These are phyloP conservation scores for Ferrisia virgata DNA, from an alignment of 2,888 invertebrate genomes.

Conservation along the genomic window DNA sequence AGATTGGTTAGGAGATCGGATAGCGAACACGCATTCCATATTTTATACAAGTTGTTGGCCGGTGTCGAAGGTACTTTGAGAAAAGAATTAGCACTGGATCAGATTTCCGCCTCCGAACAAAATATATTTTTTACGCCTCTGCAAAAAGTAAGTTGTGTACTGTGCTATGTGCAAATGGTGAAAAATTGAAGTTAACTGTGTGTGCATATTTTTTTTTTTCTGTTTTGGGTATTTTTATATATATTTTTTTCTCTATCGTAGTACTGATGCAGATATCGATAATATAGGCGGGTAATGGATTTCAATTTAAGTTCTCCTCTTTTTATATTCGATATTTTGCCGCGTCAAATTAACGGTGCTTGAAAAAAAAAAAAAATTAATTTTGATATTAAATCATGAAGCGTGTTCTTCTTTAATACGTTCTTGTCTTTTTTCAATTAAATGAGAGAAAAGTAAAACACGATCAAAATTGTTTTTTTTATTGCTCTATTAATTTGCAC, in stretches of 20 bases:
- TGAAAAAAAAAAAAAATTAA: neutral
- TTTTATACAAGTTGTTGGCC: slow-evolving; percentile 69
- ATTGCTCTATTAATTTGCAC: slow-evolving; percentile 4
- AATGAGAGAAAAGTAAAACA: neutral
- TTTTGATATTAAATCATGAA: neutral
- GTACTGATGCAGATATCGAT: no score
- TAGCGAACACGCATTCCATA: slow-evolving; percentile 59
- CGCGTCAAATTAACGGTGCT: neutral
- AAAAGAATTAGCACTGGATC: slow-evolving; percentile 79
- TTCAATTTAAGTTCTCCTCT: neutral
- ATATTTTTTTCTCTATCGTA: no score
- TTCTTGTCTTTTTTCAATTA: neutral
- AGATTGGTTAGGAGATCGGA: slow-evolving; percentile 69
- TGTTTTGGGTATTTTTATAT: neutral
- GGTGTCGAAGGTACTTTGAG: slow-evolving; percentile 78
- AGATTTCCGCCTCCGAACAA: slow-evolving; percentile 62
- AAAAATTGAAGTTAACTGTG: neutral
- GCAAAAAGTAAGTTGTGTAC: slow-evolving; percentile 59
- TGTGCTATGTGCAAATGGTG: neutral
- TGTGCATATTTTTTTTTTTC: neutral
- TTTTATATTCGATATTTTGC: neutral
- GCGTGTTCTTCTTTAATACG: slow-evolving; percentile 18
- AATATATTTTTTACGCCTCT: slow-evolving; percentile 77
- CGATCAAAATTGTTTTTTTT: neutral
- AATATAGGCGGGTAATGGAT: neutral